A percentile compares a stretch with the other conserved stretches of the same genome.
These are phyloP conservation scores for Zoanthus gigantus DNA, from an alignment of 92 coral and sea anemone genomes.

Conservation along the genomic window DNA sequence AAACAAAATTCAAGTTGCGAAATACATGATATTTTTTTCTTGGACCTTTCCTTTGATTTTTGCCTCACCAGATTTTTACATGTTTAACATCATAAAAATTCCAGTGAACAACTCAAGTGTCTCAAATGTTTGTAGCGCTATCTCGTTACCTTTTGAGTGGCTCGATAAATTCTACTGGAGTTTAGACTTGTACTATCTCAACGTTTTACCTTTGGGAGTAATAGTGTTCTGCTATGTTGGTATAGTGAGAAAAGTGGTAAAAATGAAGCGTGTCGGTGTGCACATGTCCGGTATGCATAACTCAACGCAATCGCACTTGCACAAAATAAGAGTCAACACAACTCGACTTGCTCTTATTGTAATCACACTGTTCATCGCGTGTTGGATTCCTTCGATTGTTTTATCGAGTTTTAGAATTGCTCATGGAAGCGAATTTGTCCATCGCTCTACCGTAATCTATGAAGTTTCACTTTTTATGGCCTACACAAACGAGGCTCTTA, in stretches of 20 bases:
- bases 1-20: conserved; percentile 1
- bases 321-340: conserved; percentile 28
- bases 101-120: conserved; percentile 8
- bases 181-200: conserved; percentile 56
- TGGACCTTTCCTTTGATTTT: conserved; percentile 67
- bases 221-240: conserved; percentile 75
- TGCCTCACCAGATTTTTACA: conserved; percentile 57
- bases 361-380: background rate
- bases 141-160: conserved; percentile 65
- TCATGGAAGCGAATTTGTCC: conserved; percentile 58
- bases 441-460: conserved; percentile 51
- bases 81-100: conserved; percentile 39
- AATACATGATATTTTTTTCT: conserved; percentile 44
- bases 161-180: conserved; percentile 71
- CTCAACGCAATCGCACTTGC: conserved; percentile 30
- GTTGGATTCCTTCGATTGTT: conserved; percentile 33
- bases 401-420: conserved; percentile 36
- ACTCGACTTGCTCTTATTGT: conserved; percentile 17
- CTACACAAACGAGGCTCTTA: conserved; percentile 69
- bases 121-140: conserved; percentile 51
- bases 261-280: conserved; percentile 54
- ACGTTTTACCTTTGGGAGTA: conserved; percentile 65
- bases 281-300: conserved; percentile 7
- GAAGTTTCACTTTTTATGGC: conserved; percentile 81
- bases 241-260: conserved; percentile 54